phyloP scores from a whole-genome alignment of 2,113 vertebrate species.

The Ardeotis arabs region DNA sequence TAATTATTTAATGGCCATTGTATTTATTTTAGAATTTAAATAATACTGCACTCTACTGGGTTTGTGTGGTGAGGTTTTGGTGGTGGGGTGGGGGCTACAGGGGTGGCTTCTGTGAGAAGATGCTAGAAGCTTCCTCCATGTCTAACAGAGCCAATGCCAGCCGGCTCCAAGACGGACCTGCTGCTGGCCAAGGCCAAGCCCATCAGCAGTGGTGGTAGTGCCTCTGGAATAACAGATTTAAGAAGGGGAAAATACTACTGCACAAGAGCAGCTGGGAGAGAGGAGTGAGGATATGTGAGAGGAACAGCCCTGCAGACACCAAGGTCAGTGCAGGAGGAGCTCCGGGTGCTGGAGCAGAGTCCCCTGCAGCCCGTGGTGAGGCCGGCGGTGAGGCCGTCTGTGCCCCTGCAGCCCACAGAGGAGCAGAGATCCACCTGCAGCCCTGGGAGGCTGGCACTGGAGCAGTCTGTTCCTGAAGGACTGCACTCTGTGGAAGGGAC shows the following conservation, averaged over 20 bases:
- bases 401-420: not conserved
- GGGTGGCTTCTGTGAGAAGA: too few species aligned
- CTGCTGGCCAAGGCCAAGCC: not conserved
- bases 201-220: rapidly evolving
- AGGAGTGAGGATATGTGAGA: not conserved
- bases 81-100: too few species aligned
- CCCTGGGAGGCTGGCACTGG: not conserved
- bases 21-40: not conserved
- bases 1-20: not conserved
- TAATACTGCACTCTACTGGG: not conserved
- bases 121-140: too few species aligned
- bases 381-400: not conserved
- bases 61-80: not conserved
- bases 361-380: not conserved
- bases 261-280: not conserved
- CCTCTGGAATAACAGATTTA: not conserved
- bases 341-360: not conserved
- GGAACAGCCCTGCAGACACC: not conserved
- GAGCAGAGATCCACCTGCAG: too few species aligned
- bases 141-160: too few species aligned
- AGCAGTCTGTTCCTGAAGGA: too few species aligned
- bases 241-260: not conserved
- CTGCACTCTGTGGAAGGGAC: not conserved
- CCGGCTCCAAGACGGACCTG: too few species aligned
- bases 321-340: not conserved